Evolutionary conservation across 2,113 vertebrate species (phyloP), one percentile per base, ranked within the genome.

Genomic region (Lipophrys pholis): DNA sequence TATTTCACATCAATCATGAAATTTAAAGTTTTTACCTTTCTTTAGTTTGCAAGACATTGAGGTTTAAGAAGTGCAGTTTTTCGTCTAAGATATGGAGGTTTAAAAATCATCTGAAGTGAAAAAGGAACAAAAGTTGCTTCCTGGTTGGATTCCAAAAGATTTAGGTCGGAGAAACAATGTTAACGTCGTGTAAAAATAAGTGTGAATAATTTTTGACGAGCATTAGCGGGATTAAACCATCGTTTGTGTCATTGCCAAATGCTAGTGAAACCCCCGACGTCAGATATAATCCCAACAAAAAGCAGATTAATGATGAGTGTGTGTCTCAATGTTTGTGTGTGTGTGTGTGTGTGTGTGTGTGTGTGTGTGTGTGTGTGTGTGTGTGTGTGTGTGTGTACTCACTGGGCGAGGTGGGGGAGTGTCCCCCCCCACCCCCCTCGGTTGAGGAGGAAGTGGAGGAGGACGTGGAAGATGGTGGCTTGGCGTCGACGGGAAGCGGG

Each of bases 351-450:
- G 78, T 70, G 73, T 65, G 49, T 52, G 57, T 53, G 16, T 56
- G 16, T 61, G 40, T 65, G n/a, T 50, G 56, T 68, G 15, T 50
- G 57, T 74, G 60, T 60, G 50, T 51, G 55, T 63, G 69, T 81
- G 68, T 58, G 49, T 49, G 68, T 57, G 52, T 41, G 17, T n/a
- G 58, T 49, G 39, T 35, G 55, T 5, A 98, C 97, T 99, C 92
- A 99, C 97, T 98, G 87, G 97, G 97, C 66, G 97, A 99, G 89
- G 97, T 97, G 88, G 97, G 97, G 69, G 97, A 99, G 92, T 96
- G 93, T 69, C 96, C 95, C 81, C 97, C 97, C 90, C 95, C 97
- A 90, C 98, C 97, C 21, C 21, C 21, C 2, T 30, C 21, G 21
- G 21, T 30, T 2, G 21, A 30, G 21, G 21, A 30, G 21, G 21